These are phyloP conservation scores for Potamarius usumacintae DNA, from an alignment of 2,113 vertebrate species.

Conservation along the genomic window DNA sequence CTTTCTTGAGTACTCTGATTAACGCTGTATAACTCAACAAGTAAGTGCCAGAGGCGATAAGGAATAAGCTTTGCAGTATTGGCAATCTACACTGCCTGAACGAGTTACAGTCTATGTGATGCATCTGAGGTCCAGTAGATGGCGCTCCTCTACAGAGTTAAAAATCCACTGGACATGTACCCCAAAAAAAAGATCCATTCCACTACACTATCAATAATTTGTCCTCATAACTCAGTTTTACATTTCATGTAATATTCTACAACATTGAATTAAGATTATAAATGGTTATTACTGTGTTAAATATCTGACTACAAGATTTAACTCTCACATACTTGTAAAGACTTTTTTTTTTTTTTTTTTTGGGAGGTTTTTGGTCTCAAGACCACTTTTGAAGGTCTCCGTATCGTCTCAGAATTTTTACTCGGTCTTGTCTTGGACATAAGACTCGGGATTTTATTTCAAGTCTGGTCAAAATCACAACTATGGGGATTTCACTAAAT, in stretches of 20 bases:
- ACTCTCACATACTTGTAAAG: background rate
- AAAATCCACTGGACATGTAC: background rate
- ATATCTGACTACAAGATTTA: background rate
- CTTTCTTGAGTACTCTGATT: background rate
- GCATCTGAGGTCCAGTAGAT: constrained; percentile 25
- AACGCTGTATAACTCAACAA: background rate
- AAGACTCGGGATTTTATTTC: too few species aligned
- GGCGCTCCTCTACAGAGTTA: background rate
- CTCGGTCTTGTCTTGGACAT: too few species aligned
- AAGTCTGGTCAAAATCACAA: too few species aligned
- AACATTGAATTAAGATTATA: background rate
- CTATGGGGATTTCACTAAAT: too few species aligned
- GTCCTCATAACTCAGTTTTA: background rate
- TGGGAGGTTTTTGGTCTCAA: too few species aligned
- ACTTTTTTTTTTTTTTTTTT: too few species aligned
- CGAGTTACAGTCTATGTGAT: background rate
- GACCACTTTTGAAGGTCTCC: too few species aligned
- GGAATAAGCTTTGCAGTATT: background rate
- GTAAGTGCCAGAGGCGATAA: background rate
- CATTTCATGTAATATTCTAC: background rate
- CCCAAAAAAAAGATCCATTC: background rate
- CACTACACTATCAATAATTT: background rate
- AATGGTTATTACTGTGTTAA: background rate
- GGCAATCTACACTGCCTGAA: background rate
- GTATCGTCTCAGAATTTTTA: too few species aligned